Evolutionary conservation across 2,888 invertebrate species (phyloP).

Genomic region (Sinhomidia bicolor): DNA sequence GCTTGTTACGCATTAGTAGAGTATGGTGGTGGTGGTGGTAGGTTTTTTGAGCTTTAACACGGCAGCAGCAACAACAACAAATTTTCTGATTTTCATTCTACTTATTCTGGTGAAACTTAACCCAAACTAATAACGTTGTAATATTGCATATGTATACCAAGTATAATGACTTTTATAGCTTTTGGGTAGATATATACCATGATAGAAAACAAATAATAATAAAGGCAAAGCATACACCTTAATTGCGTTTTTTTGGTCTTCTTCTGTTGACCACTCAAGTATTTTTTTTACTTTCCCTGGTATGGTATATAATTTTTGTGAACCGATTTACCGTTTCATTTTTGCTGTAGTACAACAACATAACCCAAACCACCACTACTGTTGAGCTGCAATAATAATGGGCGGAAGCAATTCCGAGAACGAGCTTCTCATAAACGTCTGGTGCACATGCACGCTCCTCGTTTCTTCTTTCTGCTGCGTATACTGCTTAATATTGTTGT

Average conservation of each 20-base stretch:
- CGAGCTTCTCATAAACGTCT: conserved; percentile 46
- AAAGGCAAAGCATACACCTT: neutral
- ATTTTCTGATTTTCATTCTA: too few species aligned
- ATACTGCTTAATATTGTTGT: too few species aligned
- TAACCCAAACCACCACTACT: neutral
- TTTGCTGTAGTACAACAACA: neutral
- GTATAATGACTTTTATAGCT: neutral
- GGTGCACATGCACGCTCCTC: conserved; percentile 49
- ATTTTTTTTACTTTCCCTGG: neutral
- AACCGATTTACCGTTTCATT: neutral
- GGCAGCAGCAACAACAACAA: too few species aligned
- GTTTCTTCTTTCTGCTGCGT: neutral
- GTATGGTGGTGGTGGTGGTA: too few species aligned
- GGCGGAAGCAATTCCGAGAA: conserved; percentile 35
- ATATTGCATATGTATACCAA: too few species aligned
- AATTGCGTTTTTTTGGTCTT: neutral
- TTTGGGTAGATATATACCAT: neutral
- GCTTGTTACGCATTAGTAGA: too few species aligned
- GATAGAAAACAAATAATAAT: neutral
- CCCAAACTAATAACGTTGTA: too few species aligned
- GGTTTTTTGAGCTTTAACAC: too few species aligned
- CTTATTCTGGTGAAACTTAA: too few species aligned
- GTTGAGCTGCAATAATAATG: conserved; percentile 41
- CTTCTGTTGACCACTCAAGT: neutral
- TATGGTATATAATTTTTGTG: neutral